Base-by-base conservation (phyloP, 2,797 vertebrate genomes). In the Phoeniculus purpureus region DNA sequence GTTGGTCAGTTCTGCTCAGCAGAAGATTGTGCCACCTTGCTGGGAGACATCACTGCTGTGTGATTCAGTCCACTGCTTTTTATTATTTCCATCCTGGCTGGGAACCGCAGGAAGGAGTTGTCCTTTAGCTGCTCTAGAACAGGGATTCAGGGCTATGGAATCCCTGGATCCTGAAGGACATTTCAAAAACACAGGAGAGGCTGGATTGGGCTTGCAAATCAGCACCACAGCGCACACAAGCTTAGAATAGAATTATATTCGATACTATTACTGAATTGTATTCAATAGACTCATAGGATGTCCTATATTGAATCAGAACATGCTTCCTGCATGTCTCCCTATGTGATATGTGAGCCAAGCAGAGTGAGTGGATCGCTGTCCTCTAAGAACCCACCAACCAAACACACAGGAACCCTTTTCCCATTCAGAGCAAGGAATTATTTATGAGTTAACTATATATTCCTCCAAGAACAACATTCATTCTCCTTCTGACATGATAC, bases 381-480 rank as follows among this genome's bases (percentile, higher is more conserved):
- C 27, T 76, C 54, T 67, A 55, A 91, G 81, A 77, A 51, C 27
- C 83, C 52, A 77, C 20, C 1, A 0, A 56, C 92, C 60, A 91
- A 81, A 50, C 54, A 81, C 61, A 55, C 55, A 45, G 9, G 37
- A 84, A 86, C 58, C 47, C 32, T 88, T 83, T 72, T 71, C 66
- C 71, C 6, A 3, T 87, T 86, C 56, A 94, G 74, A 73, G 27
- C 26, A 93, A 87, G 47, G 19, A 52, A 84, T 48, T 88, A 77
- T 92, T 86, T 88, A 58, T 34, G 21, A 85, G 47, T 71, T 75
- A 86, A 74, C 83, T 56, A 18, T 83, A 62, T 43, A 77, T 64
- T 87, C 37, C 22, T 21, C n/a, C 26, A 16, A 80, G 55, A 85
- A 89, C 88, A 91, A 59, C 8, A 26, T 71, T 82, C 31, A 72